Base-by-base conservation (phyloP, 2,888 invertebrate species). In the Archaeoteleia sp. region DNA sequence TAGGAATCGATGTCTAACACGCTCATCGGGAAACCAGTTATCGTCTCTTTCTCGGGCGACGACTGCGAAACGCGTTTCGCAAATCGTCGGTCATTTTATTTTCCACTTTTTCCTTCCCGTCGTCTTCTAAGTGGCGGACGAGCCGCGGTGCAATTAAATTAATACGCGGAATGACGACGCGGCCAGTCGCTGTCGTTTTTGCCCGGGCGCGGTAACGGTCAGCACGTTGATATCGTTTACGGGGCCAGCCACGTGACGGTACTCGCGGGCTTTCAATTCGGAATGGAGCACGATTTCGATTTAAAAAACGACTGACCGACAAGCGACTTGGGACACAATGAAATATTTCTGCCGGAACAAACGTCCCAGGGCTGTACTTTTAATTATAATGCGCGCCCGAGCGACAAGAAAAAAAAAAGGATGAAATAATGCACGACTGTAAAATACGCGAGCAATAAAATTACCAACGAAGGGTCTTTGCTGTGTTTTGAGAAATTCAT, bases 371-470 rank as follows among this genome's bases (percentile, higher is more conserved):
- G 60, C 42, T 60, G 60, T 29, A 35, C 34, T 15, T 45, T 51
- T 51, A 60, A 60, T 60, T 60, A 60, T 60, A 51, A 60, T 35
- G 61, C 53, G 37, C 53, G 45, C 17, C 32, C 10, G 23, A 23
- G 25, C 10, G 32, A n/a, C n/a, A n/a, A 5, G 20, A 5, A 20
- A 15, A 30, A 23, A 34, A 48, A 48, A 60, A 49, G 43, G 42
- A 60, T 37, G 49, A 60, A 60, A 49, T 51, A 51, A 60, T 51
- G 49, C 29, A 9, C 35, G 42, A 34, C 58, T 49, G 49, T 49
- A 35, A 60, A 49, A 49, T 37, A 42, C 42, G 58, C 32, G 57
- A 46, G 57, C 25, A 40, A 57, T 57, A 34, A 57, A 57, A 57
- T 30, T 40, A 40, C 48, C 7, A 13, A 10, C 32, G 30, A 39